phyloP scores from a whole-genome alignment of 2,888 invertebrate genomes.

The Yponomeuta cagnagella region DNA sequence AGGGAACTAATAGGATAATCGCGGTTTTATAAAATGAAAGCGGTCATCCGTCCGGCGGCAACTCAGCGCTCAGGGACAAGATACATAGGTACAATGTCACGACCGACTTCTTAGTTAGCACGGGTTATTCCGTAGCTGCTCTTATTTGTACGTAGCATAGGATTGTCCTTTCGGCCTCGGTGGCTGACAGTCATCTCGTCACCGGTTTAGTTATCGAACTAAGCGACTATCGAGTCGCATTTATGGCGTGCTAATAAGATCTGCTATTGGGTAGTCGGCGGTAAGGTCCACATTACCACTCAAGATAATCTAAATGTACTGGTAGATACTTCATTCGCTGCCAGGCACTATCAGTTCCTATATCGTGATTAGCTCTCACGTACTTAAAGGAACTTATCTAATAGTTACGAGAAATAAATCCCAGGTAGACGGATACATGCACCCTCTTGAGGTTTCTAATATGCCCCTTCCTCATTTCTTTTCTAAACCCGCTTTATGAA shows the following conservation, averaged over 20 bases:
- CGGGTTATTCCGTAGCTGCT: too few species aligned
- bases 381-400: background rate
- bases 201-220: too few species aligned
- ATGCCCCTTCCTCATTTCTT: background rate
- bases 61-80: background rate
- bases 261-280: background rate
- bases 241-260: too few species aligned
- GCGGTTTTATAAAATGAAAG: background rate
- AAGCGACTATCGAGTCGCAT: too few species aligned
- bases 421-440: too few species aligned
- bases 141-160: too few species aligned
- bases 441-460: too few species aligned
- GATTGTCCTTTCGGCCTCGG: too few species aligned
- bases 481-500: background rate
- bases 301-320: background rate
- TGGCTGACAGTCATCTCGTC: too few species aligned
- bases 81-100: background rate
- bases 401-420: background rate
- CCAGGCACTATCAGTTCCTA: background rate
- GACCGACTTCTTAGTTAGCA: too few species aligned
- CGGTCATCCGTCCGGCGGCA: background rate
- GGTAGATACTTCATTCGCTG: background rate
- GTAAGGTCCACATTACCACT: background rate
- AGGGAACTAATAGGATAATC: background rate
- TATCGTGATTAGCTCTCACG: background rate